A percentile compares a stretch with the other conserved stretches of the same genome.
phyloP scores from a whole-genome alignment of 1,140 invertebrate genomes.

The Galleria mellonella region DNA sequence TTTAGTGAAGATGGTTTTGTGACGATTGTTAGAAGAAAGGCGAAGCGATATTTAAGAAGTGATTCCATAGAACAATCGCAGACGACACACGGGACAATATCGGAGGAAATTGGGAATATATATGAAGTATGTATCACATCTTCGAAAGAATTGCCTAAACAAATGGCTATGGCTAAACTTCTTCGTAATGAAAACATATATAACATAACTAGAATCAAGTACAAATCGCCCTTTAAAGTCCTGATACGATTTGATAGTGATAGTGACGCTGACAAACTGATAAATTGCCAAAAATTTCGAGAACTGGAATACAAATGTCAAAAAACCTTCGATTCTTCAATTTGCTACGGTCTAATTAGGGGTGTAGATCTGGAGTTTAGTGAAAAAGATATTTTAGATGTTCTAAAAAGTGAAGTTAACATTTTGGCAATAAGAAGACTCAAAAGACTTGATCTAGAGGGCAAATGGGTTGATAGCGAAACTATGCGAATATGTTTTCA shows the following conservation, averaged over 20 bases:
- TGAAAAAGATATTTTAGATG: constrained; percentile 7
- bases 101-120: background rate
- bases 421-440: constrained; percentile 12
- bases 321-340: constrained; percentile 3
- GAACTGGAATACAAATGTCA: constrained; percentile 15
- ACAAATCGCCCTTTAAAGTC: constrained; percentile 19
- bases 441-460: constrained; percentile 9
- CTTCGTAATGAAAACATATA: constrained; percentile 17
- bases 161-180: constrained; percentile 24
- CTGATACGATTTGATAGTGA: constrained; percentile 13
- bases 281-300: constrained; percentile 12
- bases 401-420: constrained; percentile 1
- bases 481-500: constrained; percentile 19
- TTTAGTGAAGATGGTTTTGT: constrained; percentile 1
- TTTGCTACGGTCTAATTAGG: constrained; percentile 7
- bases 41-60: background rate
- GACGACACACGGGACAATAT: background rate
- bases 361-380: constrained; percentile 10
- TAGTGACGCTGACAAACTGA: constrained; percentile 12
- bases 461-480: constrained; percentile 18
- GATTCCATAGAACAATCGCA: background rate
- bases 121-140: constrained; percentile 15
- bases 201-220: constrained; percentile 20
- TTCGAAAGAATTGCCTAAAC: constrained; percentile 17
- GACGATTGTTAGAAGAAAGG: background rate